Conservation (phyloP, 2,113 vertebrate genomes). For the Hypanus sabinus region DNA sequence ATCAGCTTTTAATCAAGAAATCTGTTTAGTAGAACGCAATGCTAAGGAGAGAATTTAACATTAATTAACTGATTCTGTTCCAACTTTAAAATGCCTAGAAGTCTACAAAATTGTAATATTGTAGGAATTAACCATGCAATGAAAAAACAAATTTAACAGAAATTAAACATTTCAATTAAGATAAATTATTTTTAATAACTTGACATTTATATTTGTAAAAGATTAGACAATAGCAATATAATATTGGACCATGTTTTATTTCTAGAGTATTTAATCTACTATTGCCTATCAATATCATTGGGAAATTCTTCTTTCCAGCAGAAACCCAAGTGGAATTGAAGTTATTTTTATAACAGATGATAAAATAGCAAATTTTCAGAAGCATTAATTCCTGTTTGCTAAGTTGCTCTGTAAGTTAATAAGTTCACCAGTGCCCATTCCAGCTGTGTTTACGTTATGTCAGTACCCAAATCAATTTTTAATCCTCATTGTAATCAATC, state of each 20-base stretch:
- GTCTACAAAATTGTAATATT: too few species aligned
- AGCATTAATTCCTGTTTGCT: not conserved
- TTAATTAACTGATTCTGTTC: not conserved
- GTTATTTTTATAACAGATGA: not conserved
- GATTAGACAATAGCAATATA: not conserved
- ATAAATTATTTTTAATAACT: not conserved
- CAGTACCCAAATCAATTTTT: not conserved
- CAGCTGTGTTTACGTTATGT: not conserved
- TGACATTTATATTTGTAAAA: not conserved
- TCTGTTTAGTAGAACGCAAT: not conserved
- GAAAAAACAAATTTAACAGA: not conserved
- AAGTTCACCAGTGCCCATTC: not conserved
- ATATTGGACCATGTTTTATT: not conserved
- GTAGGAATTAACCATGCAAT: too few species aligned
- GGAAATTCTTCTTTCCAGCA: not conserved
- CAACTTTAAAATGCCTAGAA: not conserved
- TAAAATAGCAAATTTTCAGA: not conserved
- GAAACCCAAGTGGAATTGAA: not conserved
- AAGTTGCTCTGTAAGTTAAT: not conserved
- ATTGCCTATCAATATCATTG: not conserved
- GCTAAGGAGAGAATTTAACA: not conserved
- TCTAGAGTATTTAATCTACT: not conserved
- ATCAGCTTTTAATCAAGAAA: not conserved
- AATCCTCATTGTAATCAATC: not conserved
- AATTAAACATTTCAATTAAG: not conserved